phyloP scores from a whole-genome alignment of 1,140 invertebrate genomes.

The Diorhabda sublineata region DNA sequence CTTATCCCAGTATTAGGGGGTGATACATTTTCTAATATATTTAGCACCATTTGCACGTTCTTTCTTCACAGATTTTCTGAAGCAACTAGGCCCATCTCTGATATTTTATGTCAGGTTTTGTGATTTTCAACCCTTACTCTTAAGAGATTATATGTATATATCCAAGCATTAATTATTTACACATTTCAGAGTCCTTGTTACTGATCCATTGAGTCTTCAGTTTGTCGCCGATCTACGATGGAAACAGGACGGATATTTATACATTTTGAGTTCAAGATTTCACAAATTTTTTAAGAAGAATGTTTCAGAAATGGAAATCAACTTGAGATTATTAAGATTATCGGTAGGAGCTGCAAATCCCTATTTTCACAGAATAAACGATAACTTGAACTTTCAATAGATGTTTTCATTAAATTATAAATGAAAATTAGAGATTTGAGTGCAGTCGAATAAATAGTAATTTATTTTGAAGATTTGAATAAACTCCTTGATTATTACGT shows the following conservation, averaged over 20 bases:
- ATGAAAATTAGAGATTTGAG: no score
- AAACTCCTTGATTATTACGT: no score
- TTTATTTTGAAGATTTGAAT: no score
- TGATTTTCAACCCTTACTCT: neutral
- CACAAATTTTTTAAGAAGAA: slow-evolving; percentile 70
- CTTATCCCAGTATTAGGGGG: no score
- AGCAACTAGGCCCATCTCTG: neutral
- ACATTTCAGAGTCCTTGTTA: slow-evolving; percentile 60
- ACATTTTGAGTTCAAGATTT: slow-evolving; percentile 67
- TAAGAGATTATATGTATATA: no score
- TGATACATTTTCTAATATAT: no score
- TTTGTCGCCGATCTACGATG: slow-evolving; percentile 69
- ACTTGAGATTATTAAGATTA: slow-evolving; percentile 57
- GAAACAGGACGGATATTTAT: slow-evolving; percentile 62
- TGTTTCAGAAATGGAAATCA: slow-evolving; percentile 56
- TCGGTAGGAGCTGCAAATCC: neutral
- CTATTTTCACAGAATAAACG: neutral
- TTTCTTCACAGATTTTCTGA: neutral
- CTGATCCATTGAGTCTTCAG: slow-evolving; percentile 65
- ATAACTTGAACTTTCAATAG: neutral
- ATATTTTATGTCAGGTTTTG: neutral
- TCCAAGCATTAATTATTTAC: no score
- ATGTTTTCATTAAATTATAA: no score
- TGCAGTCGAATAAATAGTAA: no score
- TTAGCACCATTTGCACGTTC: no score